Conservation (phyloP, 2,888 invertebrate species). For the Ochropacha duplaris region DNA sequence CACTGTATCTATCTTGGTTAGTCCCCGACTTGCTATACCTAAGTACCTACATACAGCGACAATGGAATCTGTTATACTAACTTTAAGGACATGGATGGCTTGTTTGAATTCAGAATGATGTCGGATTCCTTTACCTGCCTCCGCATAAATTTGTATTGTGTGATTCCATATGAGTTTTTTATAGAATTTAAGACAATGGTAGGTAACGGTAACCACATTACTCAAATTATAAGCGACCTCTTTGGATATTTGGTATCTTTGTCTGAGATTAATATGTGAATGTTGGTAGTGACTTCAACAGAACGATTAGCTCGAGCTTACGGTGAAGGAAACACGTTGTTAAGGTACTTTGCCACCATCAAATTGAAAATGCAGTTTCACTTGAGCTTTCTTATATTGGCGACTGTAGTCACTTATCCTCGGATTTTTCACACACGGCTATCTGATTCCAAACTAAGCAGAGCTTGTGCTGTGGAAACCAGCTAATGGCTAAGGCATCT, state of each 20-base stretch:
- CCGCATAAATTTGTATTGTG: neutral
- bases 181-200: neutral
- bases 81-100: neutral
- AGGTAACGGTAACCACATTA: neutral
- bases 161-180: neutral
- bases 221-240: neutral
- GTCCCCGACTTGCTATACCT: neutral
- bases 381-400: no score
- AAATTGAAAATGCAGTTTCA: no score
- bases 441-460: no score
- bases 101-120: neutral
- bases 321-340: no score
- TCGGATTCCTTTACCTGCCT: neutral
- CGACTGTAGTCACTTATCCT: no score
- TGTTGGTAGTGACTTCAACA: neutral
- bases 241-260: neutral
- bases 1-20: neutral
- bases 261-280: neutral
- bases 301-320: no score
- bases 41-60: neutral
- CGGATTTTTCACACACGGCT: no score
- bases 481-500: no score
- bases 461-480: no score
- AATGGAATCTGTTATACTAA: neutral
- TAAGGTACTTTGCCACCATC: no score